Percentiles rank a stretch among this genome's conserved stretches.
Evolutionary conservation across 2,797 vertebrate genomes (phyloP).

Genomic region (Anguilla obscura): DNA sequence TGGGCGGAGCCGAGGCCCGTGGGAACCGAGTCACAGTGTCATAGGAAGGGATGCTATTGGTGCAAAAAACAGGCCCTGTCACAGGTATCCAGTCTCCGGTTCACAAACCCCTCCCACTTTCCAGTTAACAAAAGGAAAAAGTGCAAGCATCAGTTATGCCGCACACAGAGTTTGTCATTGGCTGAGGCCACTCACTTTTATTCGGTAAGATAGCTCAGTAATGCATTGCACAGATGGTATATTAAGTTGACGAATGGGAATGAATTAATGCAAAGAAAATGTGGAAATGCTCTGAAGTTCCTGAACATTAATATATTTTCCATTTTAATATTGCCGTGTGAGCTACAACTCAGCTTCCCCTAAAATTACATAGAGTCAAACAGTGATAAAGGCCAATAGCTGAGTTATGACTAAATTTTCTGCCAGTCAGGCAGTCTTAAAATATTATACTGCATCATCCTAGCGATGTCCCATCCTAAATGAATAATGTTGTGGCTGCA

Average conservation of each 20-base stretch:
- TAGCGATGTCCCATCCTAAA: not conserved
- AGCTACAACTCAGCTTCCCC: not conserved
- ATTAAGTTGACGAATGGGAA: not conserved
- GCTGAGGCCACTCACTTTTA: not conserved
- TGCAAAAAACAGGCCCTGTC: slow-evolving; percentile 34
- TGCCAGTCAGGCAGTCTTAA: not conserved
- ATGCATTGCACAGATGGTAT: not conserved
- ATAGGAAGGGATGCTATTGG: slow-evolving; percentile 69
- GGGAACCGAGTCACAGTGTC: slow-evolving; percentile 79
- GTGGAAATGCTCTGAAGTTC: not conserved
- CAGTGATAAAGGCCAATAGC: not conserved
- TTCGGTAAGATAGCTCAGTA: not conserved
- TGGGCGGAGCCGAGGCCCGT: slow-evolving; percentile 73
- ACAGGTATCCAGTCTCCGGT: not conserved
- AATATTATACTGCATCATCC: not conserved
- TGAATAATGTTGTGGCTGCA: not conserved
- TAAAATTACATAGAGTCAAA: not conserved
- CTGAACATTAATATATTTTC: not conserved
- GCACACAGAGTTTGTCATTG: not conserved
- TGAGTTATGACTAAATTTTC: not conserved
- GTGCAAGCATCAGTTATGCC: not conserved
- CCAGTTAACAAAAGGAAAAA: not conserved
- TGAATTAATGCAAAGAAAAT: not conserved
- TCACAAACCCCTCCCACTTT: not conserved
- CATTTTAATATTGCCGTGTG: not conserved